phyloP scores from a whole-genome alignment of 2,888 invertebrate genomes.

The Steinernema hermaphroditum region DNA sequence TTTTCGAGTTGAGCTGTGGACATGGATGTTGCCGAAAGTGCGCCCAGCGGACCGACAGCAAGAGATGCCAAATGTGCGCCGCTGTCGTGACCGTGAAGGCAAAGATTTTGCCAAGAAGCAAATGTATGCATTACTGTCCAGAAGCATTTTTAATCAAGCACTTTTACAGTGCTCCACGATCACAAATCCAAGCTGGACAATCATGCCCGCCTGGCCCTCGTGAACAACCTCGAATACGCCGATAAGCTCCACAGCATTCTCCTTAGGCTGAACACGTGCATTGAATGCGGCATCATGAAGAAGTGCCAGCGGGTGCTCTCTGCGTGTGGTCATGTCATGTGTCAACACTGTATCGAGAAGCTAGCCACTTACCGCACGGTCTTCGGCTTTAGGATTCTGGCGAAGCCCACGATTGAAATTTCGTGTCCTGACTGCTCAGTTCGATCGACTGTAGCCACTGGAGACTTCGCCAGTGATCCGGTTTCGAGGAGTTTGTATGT shows the following conservation, averaged over 20 bases:
- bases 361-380: background rate
- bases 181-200: background rate
- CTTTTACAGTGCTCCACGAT: background rate
- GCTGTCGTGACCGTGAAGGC: background rate
- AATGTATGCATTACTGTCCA: background rate
- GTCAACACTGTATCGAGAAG: background rate
- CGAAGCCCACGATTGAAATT: background rate
- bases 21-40: conserved; percentile 16
- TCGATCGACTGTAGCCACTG: background rate
- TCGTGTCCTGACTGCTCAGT: background rate
- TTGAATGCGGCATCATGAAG: background rate
- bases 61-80: background rate
- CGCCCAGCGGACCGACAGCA: background rate
- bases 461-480: background rate
- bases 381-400: background rate
- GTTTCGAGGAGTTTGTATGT: background rate
- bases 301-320: background rate
- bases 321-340: background rate
- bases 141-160: background rate
- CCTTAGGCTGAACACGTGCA: background rate
- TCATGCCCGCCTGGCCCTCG: background rate
- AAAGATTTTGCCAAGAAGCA: background rate
- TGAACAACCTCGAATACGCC: background rate
- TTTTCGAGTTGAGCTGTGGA: background rate
- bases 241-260: background rate